A percentile compares a stretch with the other conserved stretches of the same genome.
Evolutionary conservation across 2,797 vertebrate species (phyloP).

Genomic region (Otolemur crassicaudatus): DNA sequence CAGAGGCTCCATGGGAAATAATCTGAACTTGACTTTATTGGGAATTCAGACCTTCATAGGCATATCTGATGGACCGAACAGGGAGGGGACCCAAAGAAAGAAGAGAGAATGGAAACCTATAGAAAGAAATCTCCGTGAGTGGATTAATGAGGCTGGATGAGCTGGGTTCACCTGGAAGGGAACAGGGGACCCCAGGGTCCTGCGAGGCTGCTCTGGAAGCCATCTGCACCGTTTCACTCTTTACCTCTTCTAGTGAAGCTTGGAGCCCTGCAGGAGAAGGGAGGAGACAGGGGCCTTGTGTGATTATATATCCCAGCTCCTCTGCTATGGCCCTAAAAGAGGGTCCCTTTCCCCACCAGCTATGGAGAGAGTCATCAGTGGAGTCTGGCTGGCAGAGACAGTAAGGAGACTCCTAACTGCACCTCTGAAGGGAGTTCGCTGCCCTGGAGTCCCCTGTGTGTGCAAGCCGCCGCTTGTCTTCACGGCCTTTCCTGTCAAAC

Average conservation of each 20-base stretch:
- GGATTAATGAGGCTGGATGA: not conserved
- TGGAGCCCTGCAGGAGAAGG: accelerated
- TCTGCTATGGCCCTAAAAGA: not conserved
- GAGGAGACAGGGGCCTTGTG: not conserved
- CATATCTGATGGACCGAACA: not conserved
- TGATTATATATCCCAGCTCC: accelerated
- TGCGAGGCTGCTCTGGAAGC: not conserved
- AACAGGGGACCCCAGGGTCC: not conserved
- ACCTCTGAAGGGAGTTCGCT: not conserved
- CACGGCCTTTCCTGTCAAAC: not conserved
- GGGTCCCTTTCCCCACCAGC: not conserved
- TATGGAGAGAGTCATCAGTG: not conserved
- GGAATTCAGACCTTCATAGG: constrained; percentile 33
- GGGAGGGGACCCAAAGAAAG: not conserved
- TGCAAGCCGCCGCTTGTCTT: accelerated
- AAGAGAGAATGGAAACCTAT: not conserved
- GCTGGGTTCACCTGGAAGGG: not conserved
- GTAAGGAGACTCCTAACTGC: not conserved
- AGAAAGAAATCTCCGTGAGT: not conserved
- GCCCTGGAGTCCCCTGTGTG: not conserved
- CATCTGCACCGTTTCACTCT: not conserved
- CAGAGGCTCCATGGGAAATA: constrained; percentile 30
- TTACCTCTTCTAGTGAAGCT: not conserved
- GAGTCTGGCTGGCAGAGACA: not conserved
- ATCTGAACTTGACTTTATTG: not conserved